These are phyloP conservation scores for Sminthurinus signatus DNA, from an alignment of 1,140 invertebrate genomes.

Conservation along the genomic window DNA sequence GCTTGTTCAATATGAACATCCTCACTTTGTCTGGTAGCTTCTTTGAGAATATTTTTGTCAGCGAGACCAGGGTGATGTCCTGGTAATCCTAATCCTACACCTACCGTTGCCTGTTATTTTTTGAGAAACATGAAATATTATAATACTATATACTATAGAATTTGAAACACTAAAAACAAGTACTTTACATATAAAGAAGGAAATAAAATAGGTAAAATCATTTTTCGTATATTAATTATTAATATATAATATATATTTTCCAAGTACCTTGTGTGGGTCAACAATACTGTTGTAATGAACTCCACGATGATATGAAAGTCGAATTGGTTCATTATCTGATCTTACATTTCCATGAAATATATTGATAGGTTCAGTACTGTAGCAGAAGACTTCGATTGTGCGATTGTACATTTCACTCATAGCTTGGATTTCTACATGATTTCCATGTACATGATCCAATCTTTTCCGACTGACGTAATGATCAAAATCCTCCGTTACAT, in stretches of 20 bases:
- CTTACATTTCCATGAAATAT: slow-evolving; percentile 73
- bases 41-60: slow-evolving; percentile 66
- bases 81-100: slow-evolving; percentile 79
- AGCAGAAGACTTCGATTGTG: slow-evolving; percentile 88
- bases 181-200: too few species aligned
- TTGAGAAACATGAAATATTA: neutral
- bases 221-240: too few species aligned
- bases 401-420: slow-evolving; percentile 89
- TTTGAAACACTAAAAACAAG: neutral
- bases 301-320: slow-evolving; percentile 82
- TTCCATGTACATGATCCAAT: slow-evolving; percentile 74
- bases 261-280: slow-evolving; percentile 67
- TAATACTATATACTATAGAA: too few species aligned
- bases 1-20: slow-evolving; percentile 80
- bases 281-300: slow-evolving; percentile 88
- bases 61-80: slow-evolving; percentile 71
- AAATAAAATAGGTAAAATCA: too few species aligned
- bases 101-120: slow-evolving; percentile 57
- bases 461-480: slow-evolving; percentile 76
- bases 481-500: slow-evolving; percentile 86
- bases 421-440: slow-evolving; percentile 91
- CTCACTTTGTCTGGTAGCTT: slow-evolving; percentile 75
- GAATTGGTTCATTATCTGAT: slow-evolving; percentile 72
- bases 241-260: neutral
- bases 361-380: slow-evolving; percentile 79